Evolutionary conservation across 2,888 invertebrate genomes (phyloP), one percentile per base, ranked within the genome.

Genomic region (Trachelus tabidus): DNA sequence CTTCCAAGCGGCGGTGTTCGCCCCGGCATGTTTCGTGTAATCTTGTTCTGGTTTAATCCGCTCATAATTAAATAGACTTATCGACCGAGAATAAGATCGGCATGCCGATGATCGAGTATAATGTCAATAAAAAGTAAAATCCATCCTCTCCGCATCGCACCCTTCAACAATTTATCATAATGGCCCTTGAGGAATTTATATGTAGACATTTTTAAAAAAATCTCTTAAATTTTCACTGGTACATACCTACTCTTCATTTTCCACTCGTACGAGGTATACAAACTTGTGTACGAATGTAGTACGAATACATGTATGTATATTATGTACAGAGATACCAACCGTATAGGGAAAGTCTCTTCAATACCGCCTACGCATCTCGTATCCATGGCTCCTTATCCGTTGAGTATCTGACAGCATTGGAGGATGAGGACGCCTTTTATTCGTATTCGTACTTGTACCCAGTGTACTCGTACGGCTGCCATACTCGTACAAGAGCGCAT

Each of bases 341-440:
- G 9, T 56, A 56, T 56, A 56, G 23, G 56, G 56, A 56, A 56
- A 77, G 40, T 73, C 74, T 33, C 69, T 77, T 74, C 74, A 74
- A 74, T 74, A 37, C 77, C 73, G n/a, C 74, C 68, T 74, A 77
- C 77, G 77, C 77, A 74, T 31, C 69, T 77, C 73, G 15, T 34
- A 34, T 73, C 56, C 56, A 56, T 56, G 56, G 56, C 56, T 56
- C 23, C 56, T 56, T 56, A 56, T 56, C 56, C 56, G 56, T 56
- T 56, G 23, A 56, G 56, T 56, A 56, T 56, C 56, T 56, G 56
- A 56, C 56, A 56, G 56, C 56, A 56, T 56, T 56, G 9, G 56
- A 56, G 56, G 56, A 56, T 23, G 56, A 23, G 23, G 56, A 56
- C 23, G 56, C 23, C 56, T 56, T 56, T 56, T 56, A 56, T 56